Evolutionary conservation across 1,140 invertebrate species (phyloP), one percentile per base, ranked within the genome.

Genomic region (Phthorimaea operculella): DNA sequence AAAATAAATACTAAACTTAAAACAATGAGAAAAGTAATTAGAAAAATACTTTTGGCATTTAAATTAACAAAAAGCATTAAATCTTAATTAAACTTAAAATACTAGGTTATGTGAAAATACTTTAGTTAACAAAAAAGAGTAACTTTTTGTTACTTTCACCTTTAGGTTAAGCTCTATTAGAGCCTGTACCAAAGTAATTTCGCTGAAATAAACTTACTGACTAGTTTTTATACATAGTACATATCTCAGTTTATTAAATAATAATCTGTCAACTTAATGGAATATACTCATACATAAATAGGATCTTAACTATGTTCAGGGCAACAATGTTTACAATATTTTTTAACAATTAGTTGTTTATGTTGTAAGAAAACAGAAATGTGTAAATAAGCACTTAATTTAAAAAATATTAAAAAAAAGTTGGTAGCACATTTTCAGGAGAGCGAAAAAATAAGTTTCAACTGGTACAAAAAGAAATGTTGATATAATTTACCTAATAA

Each of bases 141-240:
- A 34, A 12, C n/a, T 4, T 39, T 12, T 39, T 39, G 36, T 39
- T 34, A 34, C 33, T 34, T 6, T n/a, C n/a, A n/a, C n/a, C n/a
- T n/a, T 28, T 28, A 28, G 21, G 21, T 28, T 4, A 6, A 28
- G 2, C 21, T 28, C 6, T 28, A 28, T 6, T 28, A 28, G 21
- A 28, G 21, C 21, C 2, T 28, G 6, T 28, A 6, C 21, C 21
- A 4, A 28, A 28, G 2, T 28, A 4, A 28, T 28, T 39, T 39
- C 51, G 50, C 58, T 61, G 57, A 64, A 64, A 65, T 73, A 68
- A 71, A 51, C 75, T 80, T 81, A 81, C 72, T 79, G 78, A 81
- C 76, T 81, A 81, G 76, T 72, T 69, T 63, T 75, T 74, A 71
- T 71, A 70, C 66, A 68, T 70, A 66, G 51, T 66, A 61, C 45